Evolutionary conservation across 2,888 invertebrate species (phyloP), one percentile per base, ranked within the genome.

Genomic region (Tachina grossa): DNA sequence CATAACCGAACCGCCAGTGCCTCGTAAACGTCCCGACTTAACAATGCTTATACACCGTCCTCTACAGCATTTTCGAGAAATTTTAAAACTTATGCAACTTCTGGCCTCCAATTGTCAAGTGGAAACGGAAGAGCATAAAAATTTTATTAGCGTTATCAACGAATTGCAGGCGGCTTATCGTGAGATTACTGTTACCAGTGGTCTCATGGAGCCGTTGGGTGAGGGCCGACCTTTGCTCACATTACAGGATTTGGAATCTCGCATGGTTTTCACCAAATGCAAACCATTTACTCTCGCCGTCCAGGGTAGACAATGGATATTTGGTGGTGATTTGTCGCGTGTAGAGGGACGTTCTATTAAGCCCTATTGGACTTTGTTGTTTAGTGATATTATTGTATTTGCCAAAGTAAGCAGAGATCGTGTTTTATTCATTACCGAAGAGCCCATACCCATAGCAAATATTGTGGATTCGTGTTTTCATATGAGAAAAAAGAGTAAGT

Each of bases 221-320:
- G 97, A 97, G 90, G 97, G 97, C 0, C 95, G 96, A 83, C 97
- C 97, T 0, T 91, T 97, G 84, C 93, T 97, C 8, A 96, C 97
- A 14, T 94, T 97, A 72, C 96, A 97, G 90, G 97, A 97, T 91
- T 94, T 97, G 87, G 97, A 97, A 92, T 96, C 97, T 90, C 94
- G 97, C 89, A 94, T 97, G 91, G 97, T 97, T 89, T 97, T 97
- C 93, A 97, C 97, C 89, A 96, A 97, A 93, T 97, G 97, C 94
- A 97, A 97, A 95, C 97, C 97, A 74, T 97, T 97, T 92, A 95
- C 96, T 74, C 93, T 97, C 91, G 96, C 96, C 89, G 95, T 96
- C 89, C 95, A 96, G 71, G 97, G 97, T 41, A 94, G 97, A 71
- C 97, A 97, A 92, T 97, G 97, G 97, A 96, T 97, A 81, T 97